These are phyloP conservation scores for Drosophila anceps DNA, from an alignment of 2,888 invertebrate genomes.

Conservation along the genomic window DNA sequence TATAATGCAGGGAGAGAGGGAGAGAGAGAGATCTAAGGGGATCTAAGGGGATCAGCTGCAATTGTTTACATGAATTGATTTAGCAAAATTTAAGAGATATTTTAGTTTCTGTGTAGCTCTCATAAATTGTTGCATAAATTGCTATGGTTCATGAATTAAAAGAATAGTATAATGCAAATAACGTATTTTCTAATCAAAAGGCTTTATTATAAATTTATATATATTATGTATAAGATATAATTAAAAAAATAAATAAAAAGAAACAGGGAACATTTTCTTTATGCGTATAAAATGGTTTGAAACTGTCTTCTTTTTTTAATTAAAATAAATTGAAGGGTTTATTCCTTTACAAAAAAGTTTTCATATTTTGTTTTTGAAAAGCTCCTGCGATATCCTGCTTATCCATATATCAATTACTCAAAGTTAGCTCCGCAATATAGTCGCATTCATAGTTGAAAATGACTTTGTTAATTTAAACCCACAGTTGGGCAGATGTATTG, in stretches of 20 bases:
- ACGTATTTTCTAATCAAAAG: no score
- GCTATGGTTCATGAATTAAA: neutral
- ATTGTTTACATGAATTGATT: constrained; percentile 5
- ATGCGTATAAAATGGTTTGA: no score
- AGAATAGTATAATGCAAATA: no score
- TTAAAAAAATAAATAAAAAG: no score
- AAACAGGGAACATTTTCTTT: no score
- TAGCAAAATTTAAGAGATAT: neutral
- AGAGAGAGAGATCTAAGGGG: neutral
- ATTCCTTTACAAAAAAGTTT: no score
- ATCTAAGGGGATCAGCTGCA: neutral
- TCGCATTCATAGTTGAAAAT: neutral
- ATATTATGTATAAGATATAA: no score
- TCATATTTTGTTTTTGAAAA: no score
- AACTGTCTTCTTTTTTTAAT: no score
- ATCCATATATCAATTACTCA: neutral
- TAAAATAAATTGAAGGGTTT: no score
- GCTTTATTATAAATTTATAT: no score
- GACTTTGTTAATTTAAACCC: constrained; percentile 10
- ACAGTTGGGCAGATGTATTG: constrained; percentile 1
- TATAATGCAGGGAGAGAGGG: neutral
- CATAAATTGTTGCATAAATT: neutral
- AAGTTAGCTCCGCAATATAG: neutral
- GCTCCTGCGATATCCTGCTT: no score
- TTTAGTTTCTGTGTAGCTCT: neutral